Base-by-base conservation (phyloP, 2,888 invertebrate genomes). In the Romanomermis culicivorax region DNA sequence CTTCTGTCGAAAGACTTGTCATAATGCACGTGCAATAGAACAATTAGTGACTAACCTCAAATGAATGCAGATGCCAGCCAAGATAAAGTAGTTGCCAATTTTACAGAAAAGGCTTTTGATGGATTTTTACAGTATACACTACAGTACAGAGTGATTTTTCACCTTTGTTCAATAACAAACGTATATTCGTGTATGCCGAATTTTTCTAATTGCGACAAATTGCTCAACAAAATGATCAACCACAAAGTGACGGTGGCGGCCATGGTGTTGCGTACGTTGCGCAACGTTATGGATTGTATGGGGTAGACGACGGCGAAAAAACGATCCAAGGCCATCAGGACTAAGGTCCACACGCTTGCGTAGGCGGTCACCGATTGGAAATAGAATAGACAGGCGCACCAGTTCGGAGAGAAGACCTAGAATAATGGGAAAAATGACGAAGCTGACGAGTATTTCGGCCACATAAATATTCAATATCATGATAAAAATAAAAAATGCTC, bases 241-340 rank as follows among this genome's bases (percentile, higher is more conserved):
- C 88, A 88, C 53, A 80, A 79, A 60, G 81, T 75, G 47, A 77
- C 76, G 60, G 85, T 84, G 24, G 85, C 84, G 55, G 80, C 70
- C 60, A 81, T 76, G 17, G 87, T 84, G 68, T 86, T 85, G 58
- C 76, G 76, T 66, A 84, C 83, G 1, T 83, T 86, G 55, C 87
- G 76, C 60, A 84, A 67, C 1, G 82, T 80, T 79, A 85, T 85
- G 52, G 85, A 85, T 0, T 81, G 78, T 61, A 89, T 83, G 2
- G 89, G 88, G 70, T 86, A 85, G 1, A 88, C 88, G 1, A 91
- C 89, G 29, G 89, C 89, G 70, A 91, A 77, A 69, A 85, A 91
- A 60, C 78, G 68, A 71, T 91, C 89, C 56, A 88, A 72, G 3
- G 86, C 86, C 88, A 91, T 89, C 59, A 89, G 77, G 1, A 89